These are phyloP conservation scores for Zaprionus davidi DNA, from an alignment of 1,140 invertebrate species.

Conservation along the genomic window DNA sequence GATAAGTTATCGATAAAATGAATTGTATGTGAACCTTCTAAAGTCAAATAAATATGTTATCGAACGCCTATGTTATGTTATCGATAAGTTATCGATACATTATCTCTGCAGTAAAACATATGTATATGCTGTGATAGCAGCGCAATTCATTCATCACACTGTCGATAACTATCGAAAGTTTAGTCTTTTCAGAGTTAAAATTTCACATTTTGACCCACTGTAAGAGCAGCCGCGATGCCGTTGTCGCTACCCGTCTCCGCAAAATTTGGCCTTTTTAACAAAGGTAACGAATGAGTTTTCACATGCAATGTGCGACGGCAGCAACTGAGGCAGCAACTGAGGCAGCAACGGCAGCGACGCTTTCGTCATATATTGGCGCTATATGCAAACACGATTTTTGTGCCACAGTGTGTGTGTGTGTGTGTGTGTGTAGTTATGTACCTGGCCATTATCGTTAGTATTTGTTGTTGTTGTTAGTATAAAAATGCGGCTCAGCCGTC, in stretches of 20 bases:
- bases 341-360: constrained; percentile 31
- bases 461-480: constrained; percentile 38
- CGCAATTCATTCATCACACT: too few relatives aligned
- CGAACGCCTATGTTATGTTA: too few relatives aligned
- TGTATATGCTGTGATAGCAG: too few relatives aligned
- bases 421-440: constrained; percentile 45
- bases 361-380: constrained; percentile 76
- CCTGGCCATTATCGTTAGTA: constrained; percentile 58
- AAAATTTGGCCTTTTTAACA: constrained; percentile 69
- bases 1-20: background rate
- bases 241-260: constrained; percentile 34
- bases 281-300: constrained; percentile 70
- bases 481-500: constrained; percentile 51
- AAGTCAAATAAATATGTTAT: too few relatives aligned
- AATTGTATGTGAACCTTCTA: too few relatives aligned
- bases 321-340: background rate
- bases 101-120: background rate
- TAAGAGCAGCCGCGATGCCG: constrained; percentile 16
- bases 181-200: background rate
- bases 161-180: background rate
- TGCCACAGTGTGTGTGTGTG: constrained; percentile 16
- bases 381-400: constrained; percentile 49
- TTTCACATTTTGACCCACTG: constrained; percentile 22
- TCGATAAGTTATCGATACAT: background rate
- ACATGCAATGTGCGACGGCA: constrained; percentile 68